phyloP scores from a whole-genome alignment of 2,113 vertebrate genomes.

The Tor tambroides region DNA sequence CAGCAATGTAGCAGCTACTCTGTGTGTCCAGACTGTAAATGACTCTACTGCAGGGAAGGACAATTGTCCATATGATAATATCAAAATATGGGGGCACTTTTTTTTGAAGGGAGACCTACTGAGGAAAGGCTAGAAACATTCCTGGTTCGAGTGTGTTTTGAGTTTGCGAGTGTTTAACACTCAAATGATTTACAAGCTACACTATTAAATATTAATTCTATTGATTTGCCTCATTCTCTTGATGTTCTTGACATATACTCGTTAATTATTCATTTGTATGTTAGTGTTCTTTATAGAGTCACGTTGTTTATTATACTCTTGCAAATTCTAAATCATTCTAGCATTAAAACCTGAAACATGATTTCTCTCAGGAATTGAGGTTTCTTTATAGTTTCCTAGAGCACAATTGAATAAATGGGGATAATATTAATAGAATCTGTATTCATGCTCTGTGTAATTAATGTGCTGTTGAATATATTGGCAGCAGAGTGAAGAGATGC shows the following conservation, averaged over 20 bases:
- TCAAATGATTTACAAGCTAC: no score
- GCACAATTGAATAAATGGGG: not conserved
- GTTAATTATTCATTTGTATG: not conserved
- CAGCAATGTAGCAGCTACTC: not conserved
- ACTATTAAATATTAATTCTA: no score
- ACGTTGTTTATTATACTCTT: not conserved
- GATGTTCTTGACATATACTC: no score
- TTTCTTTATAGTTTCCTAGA: not conserved
- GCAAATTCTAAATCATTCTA: not conserved
- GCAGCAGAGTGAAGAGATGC: not conserved
- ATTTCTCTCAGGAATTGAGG: not conserved
- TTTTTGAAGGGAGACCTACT: not conserved
- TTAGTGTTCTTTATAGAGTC: not conserved
- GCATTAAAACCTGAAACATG: not conserved
- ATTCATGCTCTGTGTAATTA: not conserved
- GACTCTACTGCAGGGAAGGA: not conserved
- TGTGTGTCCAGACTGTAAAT: not conserved
- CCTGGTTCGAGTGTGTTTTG: no score
- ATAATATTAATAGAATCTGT: not conserved
- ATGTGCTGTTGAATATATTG: not conserved
- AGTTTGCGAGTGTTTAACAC: no score
- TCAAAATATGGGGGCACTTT: not conserved
- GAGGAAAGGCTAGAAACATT: no score
- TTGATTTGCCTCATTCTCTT: no score
- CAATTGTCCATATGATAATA: not conserved